These are phyloP conservation scores for Pelodiscus sinensis DNA, from an alignment of 2,113 vertebrate genomes.

Conservation along the genomic window DNA sequence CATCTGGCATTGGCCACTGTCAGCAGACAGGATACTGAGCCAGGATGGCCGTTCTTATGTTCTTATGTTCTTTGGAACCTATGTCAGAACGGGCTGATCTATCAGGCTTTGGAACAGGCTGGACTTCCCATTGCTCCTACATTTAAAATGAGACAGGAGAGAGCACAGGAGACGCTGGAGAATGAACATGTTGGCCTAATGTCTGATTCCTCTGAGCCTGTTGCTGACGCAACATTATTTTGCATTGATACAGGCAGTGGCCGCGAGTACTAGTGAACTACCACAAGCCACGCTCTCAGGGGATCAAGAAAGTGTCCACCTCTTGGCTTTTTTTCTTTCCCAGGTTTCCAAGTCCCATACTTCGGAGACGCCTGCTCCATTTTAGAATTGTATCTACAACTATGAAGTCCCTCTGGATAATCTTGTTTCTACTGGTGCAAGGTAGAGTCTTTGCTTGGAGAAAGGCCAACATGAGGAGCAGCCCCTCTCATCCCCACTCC, in stretches of 20 bases:
- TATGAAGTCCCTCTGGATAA: conserved; percentile 62
- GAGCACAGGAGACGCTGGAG: background rate
- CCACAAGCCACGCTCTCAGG: background rate
- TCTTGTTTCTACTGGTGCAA: conserved; percentile 57
- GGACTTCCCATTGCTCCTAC: background rate
- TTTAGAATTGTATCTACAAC: background rate
- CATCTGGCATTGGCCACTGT: too few species aligned
- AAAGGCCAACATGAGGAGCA: background rate
- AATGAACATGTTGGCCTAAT: background rate
- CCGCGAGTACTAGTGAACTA: background rate
- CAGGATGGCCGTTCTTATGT: too few species aligned
- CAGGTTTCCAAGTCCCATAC: background rate
- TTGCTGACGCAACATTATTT: rapidly evolving
- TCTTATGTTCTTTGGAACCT: background rate
- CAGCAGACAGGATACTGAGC: too few species aligned
- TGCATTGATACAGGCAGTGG: background rate
- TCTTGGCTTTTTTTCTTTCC: background rate
- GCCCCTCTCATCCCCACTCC: background rate
- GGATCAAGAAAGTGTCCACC: background rate
- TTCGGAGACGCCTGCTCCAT: background rate
- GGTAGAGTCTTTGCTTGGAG: conserved; percentile 38
- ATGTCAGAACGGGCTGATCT: background rate
- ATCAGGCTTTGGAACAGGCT: background rate
- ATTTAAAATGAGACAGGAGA: background rate
- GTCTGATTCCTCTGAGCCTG: background rate